These are phyloP conservation scores for Sinopyrophorus schimmeli DNA, from an alignment of 2,888 invertebrate genomes.

Conservation along the genomic window DNA sequence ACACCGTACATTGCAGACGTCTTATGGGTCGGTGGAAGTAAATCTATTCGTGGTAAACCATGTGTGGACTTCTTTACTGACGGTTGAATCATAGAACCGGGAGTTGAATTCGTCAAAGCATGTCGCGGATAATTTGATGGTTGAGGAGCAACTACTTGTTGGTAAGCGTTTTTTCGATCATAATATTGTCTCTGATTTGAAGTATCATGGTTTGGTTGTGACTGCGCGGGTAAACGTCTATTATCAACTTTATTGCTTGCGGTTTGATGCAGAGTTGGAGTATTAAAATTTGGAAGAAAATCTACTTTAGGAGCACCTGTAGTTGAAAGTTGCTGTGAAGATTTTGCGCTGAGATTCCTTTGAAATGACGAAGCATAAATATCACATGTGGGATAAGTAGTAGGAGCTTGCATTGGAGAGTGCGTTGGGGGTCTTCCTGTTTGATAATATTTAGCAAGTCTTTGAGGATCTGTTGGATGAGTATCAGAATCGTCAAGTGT, in stretches of 20 bases:
- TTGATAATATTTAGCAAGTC: slow-evolving; percentile 41
- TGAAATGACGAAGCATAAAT: slow-evolving; percentile 43
- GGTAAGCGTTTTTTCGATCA: slow-evolving; percentile 23
- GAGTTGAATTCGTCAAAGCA: slow-evolving; percentile 32
- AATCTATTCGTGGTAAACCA: slow-evolving; percentile 43
- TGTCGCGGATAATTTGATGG: neutral
- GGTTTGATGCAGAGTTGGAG: slow-evolving; percentile 46
- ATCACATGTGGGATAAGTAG: slow-evolving; percentile 46
- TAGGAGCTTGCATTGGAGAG: slow-evolving; percentile 26
- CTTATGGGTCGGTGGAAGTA: slow-evolving; percentile 41
- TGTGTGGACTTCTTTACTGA: slow-evolving; percentile 33
- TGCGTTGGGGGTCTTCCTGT: slow-evolving; percentile 45
- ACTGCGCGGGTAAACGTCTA: slow-evolving; percentile 18
- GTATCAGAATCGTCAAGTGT: slow-evolving; percentile 70
- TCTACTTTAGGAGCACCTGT: slow-evolving; percentile 72
- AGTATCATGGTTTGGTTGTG: slow-evolving; percentile 19
- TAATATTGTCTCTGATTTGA: slow-evolving; percentile 19
- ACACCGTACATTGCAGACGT: slow-evolving; percentile 34
- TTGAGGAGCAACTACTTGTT: slow-evolving; percentile 10
- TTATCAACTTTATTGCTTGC: slow-evolving; percentile 23
- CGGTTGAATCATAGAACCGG: slow-evolving; percentile 15
- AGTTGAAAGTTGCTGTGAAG: slow-evolving; percentile 41
- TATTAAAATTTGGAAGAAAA: slow-evolving; percentile 74
- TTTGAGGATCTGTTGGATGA: slow-evolving; percentile 52
- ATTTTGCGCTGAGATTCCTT: slow-evolving; percentile 42